Conservation (phyloP, 2,113 vertebrate species). For the Carassius carassius region DNA sequence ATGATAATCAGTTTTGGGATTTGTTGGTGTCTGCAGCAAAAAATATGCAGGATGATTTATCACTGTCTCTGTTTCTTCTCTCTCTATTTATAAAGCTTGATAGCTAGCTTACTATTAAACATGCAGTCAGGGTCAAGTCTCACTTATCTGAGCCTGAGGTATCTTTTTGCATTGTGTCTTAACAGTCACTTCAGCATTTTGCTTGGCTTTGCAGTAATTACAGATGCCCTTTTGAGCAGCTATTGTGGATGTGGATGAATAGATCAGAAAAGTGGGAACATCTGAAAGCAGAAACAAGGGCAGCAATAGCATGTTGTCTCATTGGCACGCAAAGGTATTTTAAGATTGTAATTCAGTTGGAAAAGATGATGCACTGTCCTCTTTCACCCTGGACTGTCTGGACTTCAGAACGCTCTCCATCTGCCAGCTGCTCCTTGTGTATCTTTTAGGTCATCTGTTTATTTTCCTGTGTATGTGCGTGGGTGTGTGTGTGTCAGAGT, state of each 20-base stretch:
- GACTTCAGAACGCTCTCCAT: slow-evolving; percentile 20
- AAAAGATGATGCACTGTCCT: slow-evolving; percentile 38
- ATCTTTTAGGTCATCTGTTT: neutral
- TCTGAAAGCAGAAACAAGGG: slow-evolving; percentile 5
- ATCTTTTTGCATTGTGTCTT: slow-evolving; percentile 14
- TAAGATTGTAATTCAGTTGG: slow-evolving; percentile 42
- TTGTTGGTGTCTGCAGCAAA: neutral
- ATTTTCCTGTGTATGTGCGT: neutral
- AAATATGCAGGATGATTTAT: neutral
- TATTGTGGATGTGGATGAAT: slow-evolving; percentile 6
- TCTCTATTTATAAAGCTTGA: neutral
- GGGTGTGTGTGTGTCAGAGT: slow-evolving; percentile 7
- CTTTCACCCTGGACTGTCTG: slow-evolving; percentile 31
- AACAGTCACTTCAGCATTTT: neutral
- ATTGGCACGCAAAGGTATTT: slow-evolving; percentile 14
- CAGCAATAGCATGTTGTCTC: neutral
- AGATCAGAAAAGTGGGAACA: slow-evolving; percentile 11
- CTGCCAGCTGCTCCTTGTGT: slow-evolving; percentile 38
- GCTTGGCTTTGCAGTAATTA: slow-evolving; percentile 2
- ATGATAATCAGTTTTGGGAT: neutral
- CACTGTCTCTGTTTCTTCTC: neutral
- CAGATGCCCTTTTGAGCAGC: slow-evolving; percentile 2
- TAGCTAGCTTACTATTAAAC: neutral
- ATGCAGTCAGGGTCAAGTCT: slow-evolving; percentile 17
- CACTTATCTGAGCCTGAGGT: neutral